Conservation (phyloP, 2,113 vertebrate species). For the Channa argus region DNA sequence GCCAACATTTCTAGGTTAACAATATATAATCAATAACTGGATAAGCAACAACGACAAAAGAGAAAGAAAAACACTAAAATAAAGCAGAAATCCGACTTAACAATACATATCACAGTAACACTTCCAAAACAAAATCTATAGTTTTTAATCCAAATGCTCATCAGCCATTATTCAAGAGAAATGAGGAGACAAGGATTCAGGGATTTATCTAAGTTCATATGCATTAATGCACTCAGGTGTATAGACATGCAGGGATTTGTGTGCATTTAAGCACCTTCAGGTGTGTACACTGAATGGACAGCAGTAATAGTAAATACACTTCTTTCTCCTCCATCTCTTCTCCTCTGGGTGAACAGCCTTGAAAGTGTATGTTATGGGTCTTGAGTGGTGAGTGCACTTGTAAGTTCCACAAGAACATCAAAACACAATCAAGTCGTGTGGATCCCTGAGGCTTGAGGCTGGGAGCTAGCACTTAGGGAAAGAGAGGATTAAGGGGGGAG, state of each 20-base stretch:
- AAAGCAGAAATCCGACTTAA: too few relatives aligned
- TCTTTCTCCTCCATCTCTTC: constrained; percentile 41
- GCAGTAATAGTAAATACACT: constrained; percentile 51
- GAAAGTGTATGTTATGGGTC: constrained; percentile 76
- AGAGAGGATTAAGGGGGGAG: constrained; percentile 49
- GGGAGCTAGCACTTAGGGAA: constrained; percentile 72
- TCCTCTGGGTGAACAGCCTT: constrained; percentile 59
- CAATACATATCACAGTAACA: too few relatives aligned
- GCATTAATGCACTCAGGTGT: not conserved
- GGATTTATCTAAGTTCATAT: too few relatives aligned
- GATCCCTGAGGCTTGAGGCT: constrained; percentile 66
- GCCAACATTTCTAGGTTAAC: too few relatives aligned
- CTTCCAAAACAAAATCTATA: too few relatives aligned
- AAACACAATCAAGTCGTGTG: constrained; percentile 79
- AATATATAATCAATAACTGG: too few relatives aligned
- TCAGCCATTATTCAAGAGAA: too few relatives aligned
- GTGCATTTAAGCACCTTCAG: constrained; percentile 29
- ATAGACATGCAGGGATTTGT: constrained; percentile 10
- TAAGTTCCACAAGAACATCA: constrained; percentile 79
- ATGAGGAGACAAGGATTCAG: too few relatives aligned
- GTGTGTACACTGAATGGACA: constrained; percentile 40
- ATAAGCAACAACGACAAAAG: too few relatives aligned
- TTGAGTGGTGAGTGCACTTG: constrained; percentile 81
- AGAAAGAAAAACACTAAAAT: too few relatives aligned
- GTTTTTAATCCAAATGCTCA: too few relatives aligned